Evolutionary conservation across 1,140 invertebrate species (phyloP).

Genomic region (Drosophila baimaii): DNA sequence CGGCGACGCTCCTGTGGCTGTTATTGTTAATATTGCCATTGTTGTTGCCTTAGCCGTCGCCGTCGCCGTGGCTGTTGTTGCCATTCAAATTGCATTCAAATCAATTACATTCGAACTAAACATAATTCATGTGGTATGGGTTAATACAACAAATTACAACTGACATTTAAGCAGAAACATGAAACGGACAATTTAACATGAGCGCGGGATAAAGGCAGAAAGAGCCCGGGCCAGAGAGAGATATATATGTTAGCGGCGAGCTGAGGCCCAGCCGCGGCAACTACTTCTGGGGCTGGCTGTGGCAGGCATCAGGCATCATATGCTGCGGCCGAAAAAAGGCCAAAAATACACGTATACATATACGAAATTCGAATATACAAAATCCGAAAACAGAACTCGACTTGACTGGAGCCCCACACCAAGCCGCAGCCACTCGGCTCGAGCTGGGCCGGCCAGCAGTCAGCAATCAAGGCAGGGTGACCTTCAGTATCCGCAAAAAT

Average conservation of each 20-base stretch:
- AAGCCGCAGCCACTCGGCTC: constrained; percentile 63
- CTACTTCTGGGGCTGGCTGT: constrained; percentile 42
- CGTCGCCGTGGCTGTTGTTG: constrained; percentile 42
- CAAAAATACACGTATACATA: constrained; percentile 35
- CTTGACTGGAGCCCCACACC: constrained; percentile 55
- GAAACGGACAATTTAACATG: constrained; percentile 82
- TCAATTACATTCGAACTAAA: constrained; percentile 83
- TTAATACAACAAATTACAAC: constrained; percentile 83
- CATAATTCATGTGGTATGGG: constrained; percentile 82
- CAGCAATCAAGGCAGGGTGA: constrained; percentile 63
- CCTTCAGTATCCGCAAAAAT: constrained; percentile 71
- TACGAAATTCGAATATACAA: constrained; percentile 60
- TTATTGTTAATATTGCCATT: constrained; percentile 59
- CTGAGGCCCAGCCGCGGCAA: constrained; percentile 48
- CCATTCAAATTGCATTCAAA: constrained; percentile 83
- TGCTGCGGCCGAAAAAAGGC: constrained; percentile 56
- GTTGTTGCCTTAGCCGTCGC: constrained; percentile 36
- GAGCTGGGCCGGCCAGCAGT: constrained; percentile 45
- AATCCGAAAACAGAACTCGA: constrained; percentile 64
- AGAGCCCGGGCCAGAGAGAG: constrained; percentile 27
- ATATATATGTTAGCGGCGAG: constrained; percentile 35
- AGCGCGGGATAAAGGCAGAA: constrained; percentile 48
- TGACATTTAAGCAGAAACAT: constrained; percentile 82
- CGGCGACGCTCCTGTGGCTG: constrained; percentile 69
- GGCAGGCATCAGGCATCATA: constrained; percentile 62